Base-by-base conservation (phyloP, 2,888 invertebrate genomes). In the Epirrhoe alternata region DNA sequence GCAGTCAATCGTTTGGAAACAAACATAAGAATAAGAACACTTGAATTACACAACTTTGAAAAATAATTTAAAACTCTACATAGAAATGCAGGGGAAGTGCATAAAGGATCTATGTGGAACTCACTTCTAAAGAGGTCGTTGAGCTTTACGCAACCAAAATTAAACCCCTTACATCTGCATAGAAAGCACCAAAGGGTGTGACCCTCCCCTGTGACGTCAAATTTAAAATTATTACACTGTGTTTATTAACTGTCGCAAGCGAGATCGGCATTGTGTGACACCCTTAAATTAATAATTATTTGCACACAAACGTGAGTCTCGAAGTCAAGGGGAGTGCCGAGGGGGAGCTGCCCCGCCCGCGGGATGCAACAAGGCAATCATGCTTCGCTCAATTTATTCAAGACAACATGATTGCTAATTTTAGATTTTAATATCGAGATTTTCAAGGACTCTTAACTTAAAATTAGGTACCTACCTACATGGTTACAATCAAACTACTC, bases 211-310 rank as follows among this genome's bases (percentile, higher is more conserved):
- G 52, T 61, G 64, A 59, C 62, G 59, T 58, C 65, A 62, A 70
- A 74, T 71, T 73, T 74, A 70, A 75, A 74, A 74, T 74, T 71
- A 73, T 71, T 74, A 75, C 74, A 77, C 73, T 76, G 75, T 76
- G 74, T 74, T 73, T 74, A 76, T 74, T 62, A 75, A 74, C 76
- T 71, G 69, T 64, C 70, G 61, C 51, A 38, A 58, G 63, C 38
- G 64, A 55, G 54, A 51, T 70, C 69, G 51, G 47, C 51, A 42
- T 33, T 73, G 64, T 63, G 60, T 58, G 66, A 67, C 71, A 68
- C 73, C 74, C 74, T 72, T 65, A 68, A 66, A 66, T 75, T 78
- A 76, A 76, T 78, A 71, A 80, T 80, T 76, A 75, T 80, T 75
- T 71, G 74, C 60, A 31, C 54, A 60, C 60, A 58, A 54, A 62